A percentile compares a stretch with the other conserved stretches of the same genome.
phyloP scores from a whole-genome alignment of 1,140 invertebrate genomes.

The Drosophila nebulosa region DNA sequence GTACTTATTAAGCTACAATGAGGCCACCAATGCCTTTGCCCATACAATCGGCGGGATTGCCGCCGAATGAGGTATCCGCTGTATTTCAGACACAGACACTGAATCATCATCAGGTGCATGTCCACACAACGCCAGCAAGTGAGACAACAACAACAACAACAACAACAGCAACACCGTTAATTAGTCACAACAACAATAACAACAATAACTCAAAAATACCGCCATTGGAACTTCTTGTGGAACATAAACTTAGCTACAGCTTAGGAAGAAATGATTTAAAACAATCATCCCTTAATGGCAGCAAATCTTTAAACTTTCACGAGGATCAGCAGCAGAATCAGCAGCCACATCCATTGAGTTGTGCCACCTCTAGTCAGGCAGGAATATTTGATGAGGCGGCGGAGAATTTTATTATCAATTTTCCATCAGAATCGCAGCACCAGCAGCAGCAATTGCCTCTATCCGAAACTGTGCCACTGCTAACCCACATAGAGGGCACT shows the following conservation, averaged over 20 bases:
- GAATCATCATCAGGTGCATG: slow-evolving; percentile 36
- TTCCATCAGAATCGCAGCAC: slow-evolving; percentile 71
- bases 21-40: slow-evolving; percentile 58
- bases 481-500: slow-evolving; percentile 72
- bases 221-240: slow-evolving; percentile 63
- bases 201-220: slow-evolving; percentile 53
- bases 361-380: slow-evolving; percentile 33
- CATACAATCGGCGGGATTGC: slow-evolving; percentile 50
- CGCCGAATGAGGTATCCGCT: slow-evolving; percentile 56
- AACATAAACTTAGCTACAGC: slow-evolving; percentile 70
- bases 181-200: slow-evolving; percentile 9
- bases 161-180: too few relatives aligned
- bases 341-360: slow-evolving; percentile 53
- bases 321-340: neutral
- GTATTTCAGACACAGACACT: neutral
- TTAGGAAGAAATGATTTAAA: slow-evolving; percentile 21
- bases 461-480: slow-evolving; percentile 74
- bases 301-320: neutral
- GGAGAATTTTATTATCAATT: slow-evolving; percentile 77
- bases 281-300: slow-evolving; percentile 33
- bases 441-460: slow-evolving; percentile 54
- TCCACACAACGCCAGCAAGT: slow-evolving; percentile 34
- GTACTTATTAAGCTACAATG: slow-evolving; percentile 43
- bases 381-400: slow-evolving; percentile 73
- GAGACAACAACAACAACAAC: slow-evolving; percentile 19